Conservation (phyloP, 2,113 vertebrate species). For the Epinephelus lanceolatus region DNA sequence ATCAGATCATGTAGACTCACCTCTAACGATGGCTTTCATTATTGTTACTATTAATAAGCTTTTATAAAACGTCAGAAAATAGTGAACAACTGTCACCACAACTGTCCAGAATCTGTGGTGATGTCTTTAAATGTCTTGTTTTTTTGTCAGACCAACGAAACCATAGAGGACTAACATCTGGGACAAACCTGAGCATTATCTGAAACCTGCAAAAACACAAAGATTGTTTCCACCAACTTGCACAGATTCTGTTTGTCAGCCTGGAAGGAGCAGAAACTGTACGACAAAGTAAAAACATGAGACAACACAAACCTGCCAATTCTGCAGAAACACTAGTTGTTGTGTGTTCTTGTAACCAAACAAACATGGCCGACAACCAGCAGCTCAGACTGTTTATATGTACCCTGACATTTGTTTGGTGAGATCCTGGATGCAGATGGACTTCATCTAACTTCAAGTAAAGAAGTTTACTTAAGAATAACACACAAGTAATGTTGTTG, state of each 20-base stretch:
- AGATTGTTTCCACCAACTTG: not conserved
- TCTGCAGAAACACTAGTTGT: too few relatives aligned
- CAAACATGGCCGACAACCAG: not conserved
- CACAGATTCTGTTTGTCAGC: not conserved
- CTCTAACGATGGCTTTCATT: not conserved
- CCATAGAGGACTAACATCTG: too few relatives aligned
- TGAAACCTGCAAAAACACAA: too few relatives aligned
- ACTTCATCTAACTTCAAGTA: too few relatives aligned
- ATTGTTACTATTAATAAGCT: not conserved
- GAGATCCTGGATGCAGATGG: too few relatives aligned
- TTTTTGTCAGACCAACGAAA: too few relatives aligned
- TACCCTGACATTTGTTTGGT: not conserved
- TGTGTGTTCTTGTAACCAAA: not conserved
- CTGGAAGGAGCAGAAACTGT: not conserved
- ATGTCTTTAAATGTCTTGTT: too few relatives aligned
- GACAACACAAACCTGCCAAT: not conserved
- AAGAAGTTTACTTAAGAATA: too few relatives aligned
- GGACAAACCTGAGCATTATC: too few relatives aligned
- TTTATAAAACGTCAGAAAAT: not conserved
- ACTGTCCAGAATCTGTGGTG: too few relatives aligned
- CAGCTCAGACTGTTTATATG: not conserved
- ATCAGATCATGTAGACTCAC: not conserved
- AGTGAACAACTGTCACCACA: too few relatives aligned
- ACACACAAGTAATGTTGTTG: too few relatives aligned
- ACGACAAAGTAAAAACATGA: not conserved